A percentile compares a stretch with the other conserved stretches of the same genome.
phyloP scores from a whole-genome alignment of 2,797 vertebrate species.

The Synaphobranchus kaupii region DNA sequence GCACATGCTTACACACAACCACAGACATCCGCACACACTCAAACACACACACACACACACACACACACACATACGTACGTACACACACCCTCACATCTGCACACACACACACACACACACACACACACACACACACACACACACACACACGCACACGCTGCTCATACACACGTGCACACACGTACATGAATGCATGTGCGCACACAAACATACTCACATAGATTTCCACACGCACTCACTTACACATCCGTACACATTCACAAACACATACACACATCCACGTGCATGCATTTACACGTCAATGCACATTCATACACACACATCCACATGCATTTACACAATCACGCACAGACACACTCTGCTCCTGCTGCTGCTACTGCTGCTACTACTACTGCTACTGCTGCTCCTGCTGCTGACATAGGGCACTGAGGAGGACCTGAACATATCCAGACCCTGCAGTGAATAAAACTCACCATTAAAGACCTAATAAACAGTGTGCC shows the following conservation, averaged over 20 bases:
- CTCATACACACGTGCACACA: neutral
- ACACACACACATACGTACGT: no score
- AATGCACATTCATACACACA: no score
- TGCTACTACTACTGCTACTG: no score
- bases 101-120: neutral
- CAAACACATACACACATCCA: neutral
- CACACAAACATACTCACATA: neutral
- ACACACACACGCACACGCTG: no score
- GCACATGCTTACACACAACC: neutral
- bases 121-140: neutral
- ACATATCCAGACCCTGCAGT: no score
- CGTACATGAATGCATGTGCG: neutral
- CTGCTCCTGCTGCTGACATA: no score
- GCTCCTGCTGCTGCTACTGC: no score
- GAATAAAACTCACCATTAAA: no score
- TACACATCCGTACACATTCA: neutral
- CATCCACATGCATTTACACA: neutral
- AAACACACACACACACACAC: neutral
- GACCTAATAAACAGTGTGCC: no score
- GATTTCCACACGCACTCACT: neutral
- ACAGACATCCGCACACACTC: neutral
- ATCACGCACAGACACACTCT: no score
- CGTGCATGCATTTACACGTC: neutral
- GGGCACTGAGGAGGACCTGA: no score
- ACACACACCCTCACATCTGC: neutral